phyloP scores from a whole-genome alignment of 2,797 vertebrate species.

The Oreonectes daqikongensis region DNA sequence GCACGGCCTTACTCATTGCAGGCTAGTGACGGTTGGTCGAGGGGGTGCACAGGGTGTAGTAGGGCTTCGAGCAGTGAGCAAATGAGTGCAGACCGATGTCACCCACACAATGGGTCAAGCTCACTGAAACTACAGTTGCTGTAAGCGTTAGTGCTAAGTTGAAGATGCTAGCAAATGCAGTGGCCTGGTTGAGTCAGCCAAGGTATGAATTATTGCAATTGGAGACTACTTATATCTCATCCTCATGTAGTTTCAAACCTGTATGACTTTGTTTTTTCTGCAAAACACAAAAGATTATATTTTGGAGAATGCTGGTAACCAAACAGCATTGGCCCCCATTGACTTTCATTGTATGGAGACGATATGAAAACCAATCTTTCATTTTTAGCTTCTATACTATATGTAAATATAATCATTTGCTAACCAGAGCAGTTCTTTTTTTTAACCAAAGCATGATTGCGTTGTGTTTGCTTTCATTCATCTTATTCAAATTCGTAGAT shows the following conservation, averaged over 20 bases:
- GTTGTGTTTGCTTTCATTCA: slow-evolving; percentile 20
- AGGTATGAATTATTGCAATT: no score
- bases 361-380: no score
- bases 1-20: slow-evolving; percentile 64
- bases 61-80: slow-evolving; percentile 9
- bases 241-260: no score
- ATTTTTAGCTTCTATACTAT: no score
- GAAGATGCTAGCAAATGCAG: slow-evolving; percentile 9
- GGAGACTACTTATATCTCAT: neutral
- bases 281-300: no score
- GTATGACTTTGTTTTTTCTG: no score
- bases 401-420: neutral
- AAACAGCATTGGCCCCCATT: no score
- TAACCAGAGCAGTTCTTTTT: neutral
- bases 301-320: no score
- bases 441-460: neutral
- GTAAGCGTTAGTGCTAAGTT: neutral
- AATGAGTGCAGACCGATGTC: slow-evolving; percentile 11
- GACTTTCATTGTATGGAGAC: no score
- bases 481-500: slow-evolving; percentile 2
- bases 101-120: slow-evolving; percentile 4
- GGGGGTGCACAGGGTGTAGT: neutral
- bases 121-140: slow-evolving; percentile 6
- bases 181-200: neutral
- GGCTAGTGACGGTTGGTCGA: slow-evolving; percentile 9